These are phyloP conservation scores for Bombycilla garrulus DNA, from an alignment of 2,113 vertebrate species.

Conservation along the genomic window DNA sequence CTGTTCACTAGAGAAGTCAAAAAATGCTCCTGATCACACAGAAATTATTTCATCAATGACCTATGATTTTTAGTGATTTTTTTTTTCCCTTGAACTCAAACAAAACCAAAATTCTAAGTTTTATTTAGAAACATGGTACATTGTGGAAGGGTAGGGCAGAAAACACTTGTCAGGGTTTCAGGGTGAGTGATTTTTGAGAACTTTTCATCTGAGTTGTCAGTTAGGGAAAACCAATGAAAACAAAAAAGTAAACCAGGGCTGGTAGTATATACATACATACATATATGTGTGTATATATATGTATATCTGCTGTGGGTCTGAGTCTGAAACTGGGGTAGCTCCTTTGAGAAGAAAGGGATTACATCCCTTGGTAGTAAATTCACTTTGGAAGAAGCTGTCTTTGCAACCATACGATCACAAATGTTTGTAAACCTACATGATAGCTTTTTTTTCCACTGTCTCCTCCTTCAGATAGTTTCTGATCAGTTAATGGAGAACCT, in stretches of 20 bases:
- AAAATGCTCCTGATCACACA: not conserved
- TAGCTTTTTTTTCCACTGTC: not conserved
- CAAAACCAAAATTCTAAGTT: not conserved
- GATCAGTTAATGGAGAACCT: not conserved
- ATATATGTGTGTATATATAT: too few relatives aligned
- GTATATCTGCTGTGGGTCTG: not conserved
- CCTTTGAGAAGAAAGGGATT: not conserved
- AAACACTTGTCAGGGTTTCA: not conserved
- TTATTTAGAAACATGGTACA: not conserved
- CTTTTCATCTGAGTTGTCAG: not conserved
- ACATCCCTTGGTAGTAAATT: not conserved
- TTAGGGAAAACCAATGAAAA: not conserved
- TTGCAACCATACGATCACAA: not conserved
- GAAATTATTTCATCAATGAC: not conserved
- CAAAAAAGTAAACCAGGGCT: not conserved
- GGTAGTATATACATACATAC: not conserved
- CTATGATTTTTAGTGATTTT: not conserved
- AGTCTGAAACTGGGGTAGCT: not conserved
- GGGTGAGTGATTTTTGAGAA: not conserved
- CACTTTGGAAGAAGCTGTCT: not conserved
- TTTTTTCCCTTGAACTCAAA: not conserved
- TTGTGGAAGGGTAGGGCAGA: not conserved
- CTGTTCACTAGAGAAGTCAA: not conserved
- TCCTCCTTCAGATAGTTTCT: not conserved
- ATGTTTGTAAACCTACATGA: not conserved